phyloP scores from a whole-genome alignment of 2,888 invertebrate species.

The Poecilus cupreus region DNA sequence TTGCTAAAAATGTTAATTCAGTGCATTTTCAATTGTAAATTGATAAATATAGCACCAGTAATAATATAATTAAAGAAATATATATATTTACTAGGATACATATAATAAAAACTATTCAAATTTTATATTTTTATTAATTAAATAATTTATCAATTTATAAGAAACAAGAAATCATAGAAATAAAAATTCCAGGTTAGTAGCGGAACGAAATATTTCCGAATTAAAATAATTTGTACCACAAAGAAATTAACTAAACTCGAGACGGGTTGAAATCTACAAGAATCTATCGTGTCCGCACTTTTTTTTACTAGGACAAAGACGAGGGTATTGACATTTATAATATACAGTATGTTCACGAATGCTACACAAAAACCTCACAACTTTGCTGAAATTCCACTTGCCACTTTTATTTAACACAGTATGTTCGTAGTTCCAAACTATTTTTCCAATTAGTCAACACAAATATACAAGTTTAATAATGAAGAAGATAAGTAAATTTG shows the following conservation, averaged over 20 bases:
- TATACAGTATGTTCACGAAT: slow-evolving; percentile 10
- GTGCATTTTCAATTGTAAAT: slow-evolving; percentile 16
- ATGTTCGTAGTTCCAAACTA: too few relatives aligned
- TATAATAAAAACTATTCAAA: not conserved
- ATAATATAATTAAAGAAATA: slow-evolving; percentile 30
- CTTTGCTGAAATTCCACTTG: not conserved
- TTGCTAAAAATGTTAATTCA: not conserved
- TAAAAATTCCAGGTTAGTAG: not conserved
- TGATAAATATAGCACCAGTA: slow-evolving; percentile 37
- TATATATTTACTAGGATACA: slow-evolving; percentile 2
- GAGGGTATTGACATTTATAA: not conserved
- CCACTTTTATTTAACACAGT: too few relatives aligned
- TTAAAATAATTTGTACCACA: slow-evolving; percentile 13
- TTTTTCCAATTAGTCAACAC: too few relatives aligned
- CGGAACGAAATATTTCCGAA: not conserved
- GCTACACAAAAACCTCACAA: not conserved
- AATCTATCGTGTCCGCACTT: not conserved
- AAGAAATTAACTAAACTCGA: not conserved
- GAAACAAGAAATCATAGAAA: slow-evolving; percentile 1
- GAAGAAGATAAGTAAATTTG: too few relatives aligned
- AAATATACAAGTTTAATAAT: too few relatives aligned
- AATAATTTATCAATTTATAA: slow-evolving; percentile 36
- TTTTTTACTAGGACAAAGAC: not conserved
- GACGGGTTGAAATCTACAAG: too few relatives aligned
- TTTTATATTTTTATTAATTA: slow-evolving; percentile 17